These are phyloP conservation scores for Potamarius usumacintae DNA, from an alignment of 2,113 vertebrate species.

Conservation along the genomic window DNA sequence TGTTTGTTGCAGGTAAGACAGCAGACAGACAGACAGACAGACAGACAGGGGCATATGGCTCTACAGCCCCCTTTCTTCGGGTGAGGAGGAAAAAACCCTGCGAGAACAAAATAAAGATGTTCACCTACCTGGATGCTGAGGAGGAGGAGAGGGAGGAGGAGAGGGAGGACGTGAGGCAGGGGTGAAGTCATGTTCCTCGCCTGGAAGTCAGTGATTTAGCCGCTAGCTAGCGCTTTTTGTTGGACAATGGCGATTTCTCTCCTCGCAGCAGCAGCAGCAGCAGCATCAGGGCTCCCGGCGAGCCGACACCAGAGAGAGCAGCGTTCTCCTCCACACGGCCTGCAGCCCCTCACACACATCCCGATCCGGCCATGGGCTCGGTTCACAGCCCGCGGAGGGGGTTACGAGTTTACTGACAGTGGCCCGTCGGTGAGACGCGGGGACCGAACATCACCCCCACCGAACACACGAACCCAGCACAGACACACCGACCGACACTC, in stretches of 20 bases:
- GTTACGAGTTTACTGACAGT: background rate
- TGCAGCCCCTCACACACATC: background rate
- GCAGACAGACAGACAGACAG: background rate
- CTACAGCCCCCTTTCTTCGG: background rate
- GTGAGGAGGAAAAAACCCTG: background rate
- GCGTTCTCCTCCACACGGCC: background rate
- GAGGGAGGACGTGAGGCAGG: constrained; percentile 44
- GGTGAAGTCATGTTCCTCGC: constrained; percentile 49
- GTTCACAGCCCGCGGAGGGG: no score
- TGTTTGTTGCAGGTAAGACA: background rate
- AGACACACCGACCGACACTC: no score
- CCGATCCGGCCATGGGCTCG: background rate
- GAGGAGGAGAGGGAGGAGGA: constrained; percentile 43
- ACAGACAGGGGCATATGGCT: constrained; percentile 21
- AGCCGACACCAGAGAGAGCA: background rate
- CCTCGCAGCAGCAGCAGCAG: background rate
- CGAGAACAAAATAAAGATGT: constrained; percentile 8
- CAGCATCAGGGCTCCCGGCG: constrained; percentile 21
- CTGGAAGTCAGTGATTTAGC: background rate
- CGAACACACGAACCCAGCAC: no score
- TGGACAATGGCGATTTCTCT: constrained; percentile 21
- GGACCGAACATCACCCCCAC: background rate
- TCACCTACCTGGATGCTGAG: constrained; percentile 64
- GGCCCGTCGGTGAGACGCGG: background rate
- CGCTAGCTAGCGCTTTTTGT: background rate